Evolutionary conservation across 1,140 invertebrate species (phyloP).

Genomic region (Drosophila erecta): DNA sequence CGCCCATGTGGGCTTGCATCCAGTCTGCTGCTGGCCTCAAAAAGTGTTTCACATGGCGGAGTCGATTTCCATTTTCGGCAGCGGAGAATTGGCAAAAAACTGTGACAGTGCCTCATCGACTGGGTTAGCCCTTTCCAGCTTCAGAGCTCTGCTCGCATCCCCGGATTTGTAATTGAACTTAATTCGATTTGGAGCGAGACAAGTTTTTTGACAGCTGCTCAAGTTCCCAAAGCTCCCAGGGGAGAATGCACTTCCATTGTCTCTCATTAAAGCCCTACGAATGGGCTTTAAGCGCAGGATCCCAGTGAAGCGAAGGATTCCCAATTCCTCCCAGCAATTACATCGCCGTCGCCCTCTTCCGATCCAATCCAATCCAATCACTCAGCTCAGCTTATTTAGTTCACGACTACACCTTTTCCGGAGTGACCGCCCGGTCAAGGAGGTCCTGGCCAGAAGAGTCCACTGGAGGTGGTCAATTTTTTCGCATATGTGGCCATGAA

Average conservation of each 20-base stretch:
- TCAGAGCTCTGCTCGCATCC: background rate
- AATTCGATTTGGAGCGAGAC: slow-evolving; percentile 79
- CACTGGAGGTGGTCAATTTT: slow-evolving; percentile 65
- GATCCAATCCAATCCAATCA: slow-evolving; percentile 42
- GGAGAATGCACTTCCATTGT: slow-evolving; percentile 23
- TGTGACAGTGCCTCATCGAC: slow-evolving; percentile 35
- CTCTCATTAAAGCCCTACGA: slow-evolving; percentile 28
- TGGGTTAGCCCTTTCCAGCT: slow-evolving; percentile 40
- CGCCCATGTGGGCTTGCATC: slow-evolving; percentile 17
- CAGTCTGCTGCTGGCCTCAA: slow-evolving; percentile 12
- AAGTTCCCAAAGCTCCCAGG: slow-evolving; percentile 63
- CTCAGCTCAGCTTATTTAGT: slow-evolving; percentile 25
- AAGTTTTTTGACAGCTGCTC: slow-evolving; percentile 76
- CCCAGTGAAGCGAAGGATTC: background rate
- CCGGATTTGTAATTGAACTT: slow-evolving; percentile 76
- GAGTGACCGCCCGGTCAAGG: slow-evolving; percentile 24
- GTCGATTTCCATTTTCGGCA: slow-evolving; percentile 68
- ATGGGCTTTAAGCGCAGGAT: slow-evolving; percentile 30
- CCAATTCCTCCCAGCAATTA: slow-evolving; percentile 21
- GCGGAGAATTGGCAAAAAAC: slow-evolving; percentile 35
- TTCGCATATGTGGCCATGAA: slow-evolving; percentile 70
- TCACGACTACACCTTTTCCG: slow-evolving; percentile 29
- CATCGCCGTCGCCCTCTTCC: slow-evolving; percentile 7
- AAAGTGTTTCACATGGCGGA: slow-evolving; percentile 35
- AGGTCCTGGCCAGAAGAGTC: background rate